Evolutionary conservation across 2,113 vertebrate species (phyloP), one percentile per base, ranked within the genome.

Genomic region (Hystrix brachyura): DNA sequence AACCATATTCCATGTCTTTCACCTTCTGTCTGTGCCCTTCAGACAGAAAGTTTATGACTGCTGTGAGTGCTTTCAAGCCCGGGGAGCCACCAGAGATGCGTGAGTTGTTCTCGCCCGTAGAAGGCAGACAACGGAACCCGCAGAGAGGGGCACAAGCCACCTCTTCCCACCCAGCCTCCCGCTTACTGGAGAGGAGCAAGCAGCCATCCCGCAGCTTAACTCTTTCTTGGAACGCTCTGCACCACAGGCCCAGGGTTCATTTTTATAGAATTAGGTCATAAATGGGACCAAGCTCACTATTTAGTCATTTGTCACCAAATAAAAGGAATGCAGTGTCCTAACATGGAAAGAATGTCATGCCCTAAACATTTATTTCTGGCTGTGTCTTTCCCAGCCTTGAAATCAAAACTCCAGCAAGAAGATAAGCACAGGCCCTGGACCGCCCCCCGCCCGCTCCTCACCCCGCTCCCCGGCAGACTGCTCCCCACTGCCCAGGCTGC

Each of bases 331-430:
- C 27, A 38, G 74, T 98, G 98, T 98, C 97, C 96, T 98, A 96
- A 98, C 92, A 88, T 96, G 98, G 98, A 98, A 98, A 95, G 98
- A 98, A 98, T 98, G 97, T 94, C 96, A 80, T 97, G 96, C 95
- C 98, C 94, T 95, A 95, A 97, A 98, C 97, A 96, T 97, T 98
- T 97, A 97, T 98, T 98, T 98, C 97, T 98, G 96, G 95, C 96
- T 34, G 8, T 27, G 90, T 97, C 96, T 97, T 97, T 98, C 97
- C 97, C 97, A 98, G 97, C 95, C 95, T 94, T 46, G 88, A 95
- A 96, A 98, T 98, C 97, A 96, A 97, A 98, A 97, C 86, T 93
- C 93, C 29, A 65, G 82, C 85, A 83, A 60, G 88, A n/a, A 97
- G 95, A 98, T 96, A 98, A 98, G 93, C 78, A 27, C 15, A 86